Evolutionary conservation across 2,113 vertebrate species (phyloP).

Genomic region (Varanus komodoensis): DNA sequence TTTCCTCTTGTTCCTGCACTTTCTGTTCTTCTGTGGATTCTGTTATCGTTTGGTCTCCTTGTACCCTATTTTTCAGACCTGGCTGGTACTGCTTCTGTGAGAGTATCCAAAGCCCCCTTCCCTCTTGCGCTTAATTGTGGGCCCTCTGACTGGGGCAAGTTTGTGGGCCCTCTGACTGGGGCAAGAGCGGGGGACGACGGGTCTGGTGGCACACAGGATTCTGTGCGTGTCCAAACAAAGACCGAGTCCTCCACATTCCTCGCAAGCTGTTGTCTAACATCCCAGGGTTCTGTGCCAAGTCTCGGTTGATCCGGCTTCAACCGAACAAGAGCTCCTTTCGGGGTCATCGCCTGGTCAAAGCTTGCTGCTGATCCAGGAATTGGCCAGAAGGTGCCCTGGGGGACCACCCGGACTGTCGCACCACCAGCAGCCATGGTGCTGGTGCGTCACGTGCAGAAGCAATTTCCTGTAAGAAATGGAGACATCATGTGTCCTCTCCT

Average conservation of each 20-base stretch:
- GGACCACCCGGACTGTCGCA: neutral
- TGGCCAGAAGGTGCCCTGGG: neutral
- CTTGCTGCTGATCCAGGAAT: neutral
- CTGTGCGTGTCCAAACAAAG: too few species aligned
- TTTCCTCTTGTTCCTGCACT: neutral
- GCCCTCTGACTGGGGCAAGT: neutral
- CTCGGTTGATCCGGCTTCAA: neutral
- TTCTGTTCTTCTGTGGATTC: neutral
- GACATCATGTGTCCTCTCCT: neutral
- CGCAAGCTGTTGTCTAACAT: neutral
- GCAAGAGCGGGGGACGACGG: too few species aligned
- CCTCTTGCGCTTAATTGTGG: too few species aligned
- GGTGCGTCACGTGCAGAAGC: neutral
- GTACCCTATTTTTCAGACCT: neutral
- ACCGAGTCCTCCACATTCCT: too few species aligned
- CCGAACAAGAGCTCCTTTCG: too few species aligned
- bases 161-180: too few species aligned
- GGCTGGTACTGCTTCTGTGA: neutral
- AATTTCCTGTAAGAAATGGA: neutral
- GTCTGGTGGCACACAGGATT: too few species aligned
- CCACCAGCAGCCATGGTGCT: neutral
- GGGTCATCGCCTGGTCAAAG: neutral
- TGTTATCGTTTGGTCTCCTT: neutral
- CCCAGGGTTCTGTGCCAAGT: neutral
- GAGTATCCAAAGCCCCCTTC: too few species aligned